Base-by-base conservation (phyloP, 2,113 vertebrate species). In the Pangasianodon gigas region DNA sequence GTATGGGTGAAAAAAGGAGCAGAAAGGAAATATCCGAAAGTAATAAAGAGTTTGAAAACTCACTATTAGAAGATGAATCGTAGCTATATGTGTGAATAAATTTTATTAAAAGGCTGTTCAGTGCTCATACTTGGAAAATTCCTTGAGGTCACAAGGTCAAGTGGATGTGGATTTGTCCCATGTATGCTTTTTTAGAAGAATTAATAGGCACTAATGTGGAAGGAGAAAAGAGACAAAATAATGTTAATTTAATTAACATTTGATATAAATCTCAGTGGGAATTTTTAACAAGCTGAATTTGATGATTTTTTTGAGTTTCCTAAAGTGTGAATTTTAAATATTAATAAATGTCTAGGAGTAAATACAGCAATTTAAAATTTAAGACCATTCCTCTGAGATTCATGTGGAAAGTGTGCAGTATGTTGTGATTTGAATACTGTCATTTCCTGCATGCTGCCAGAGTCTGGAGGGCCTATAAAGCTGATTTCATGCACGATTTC, bases 31-130 rank as follows among this genome's bases (percentile, higher is more conserved):
- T 82, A 75, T 89, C 54, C 46, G 29, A 88, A 74, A 81, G 82
- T 52, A 91, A 85, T 81, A 88, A 91, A 79, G 88, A 85, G 29
- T 77, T 81, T 83, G n/a, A 75, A 84, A 90, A 86, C 46, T 48
- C 48, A 71, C 51, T 56, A 75, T 84, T 87, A 77, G 41, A 48
- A 85, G 44, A 67, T 51, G 13, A 88, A 87, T 91, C 81, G 86
- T 52, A 52, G 81, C 54, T 79, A 51, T 41, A 51, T 26, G 62
- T 62, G 82, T 65, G 74, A 90, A 84, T 87, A 79, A 7, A 92
- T 89, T 77, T 84, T 13, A 67, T 58, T 51, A 44, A 77, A 74
- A 86, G 41, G 48, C 46, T 58, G 85, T 58, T 37, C 74, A 58
- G 24, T 87, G 24, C 29, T 1, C 26, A 37, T 82, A 56, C 13